phyloP scores from a whole-genome alignment of 2,113 vertebrate species.

The Edolisoma coerulescens region DNA sequence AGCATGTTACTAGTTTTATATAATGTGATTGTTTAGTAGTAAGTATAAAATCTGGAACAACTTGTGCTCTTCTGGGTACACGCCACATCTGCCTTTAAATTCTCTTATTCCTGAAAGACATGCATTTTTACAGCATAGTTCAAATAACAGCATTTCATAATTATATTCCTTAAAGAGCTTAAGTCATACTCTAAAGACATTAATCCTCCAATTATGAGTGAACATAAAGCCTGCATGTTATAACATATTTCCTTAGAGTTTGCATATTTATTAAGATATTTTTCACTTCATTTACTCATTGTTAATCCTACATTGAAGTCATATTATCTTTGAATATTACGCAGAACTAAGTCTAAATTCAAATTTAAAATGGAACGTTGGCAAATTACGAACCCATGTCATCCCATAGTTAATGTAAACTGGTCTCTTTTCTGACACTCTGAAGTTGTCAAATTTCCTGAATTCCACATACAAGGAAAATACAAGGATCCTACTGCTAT shows the following conservation, averaged over 20 bases:
- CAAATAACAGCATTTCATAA: constrained; percentile 30
- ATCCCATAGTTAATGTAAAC: constrained; percentile 5
- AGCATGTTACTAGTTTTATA: constrained; percentile 15
- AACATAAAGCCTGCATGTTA: constrained; percentile 15
- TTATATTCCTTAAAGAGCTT: constrained; percentile 35
- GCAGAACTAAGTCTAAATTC: constrained; percentile 11
- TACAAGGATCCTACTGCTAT: not conserved
- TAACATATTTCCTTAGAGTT: constrained; percentile 49
- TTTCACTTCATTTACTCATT: constrained; percentile 18
- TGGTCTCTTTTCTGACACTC: not conserved
- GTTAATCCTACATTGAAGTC: constrained; percentile 10
- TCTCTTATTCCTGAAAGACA: constrained; percentile 15
- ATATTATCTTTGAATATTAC: constrained; percentile 1
- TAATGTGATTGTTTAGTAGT: constrained; percentile 28
- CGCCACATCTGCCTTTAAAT: constrained; percentile 32
- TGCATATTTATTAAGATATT: constrained; percentile 2
- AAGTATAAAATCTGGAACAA: constrained; percentile 32
- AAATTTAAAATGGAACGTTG: constrained; percentile 43
- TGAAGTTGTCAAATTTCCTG: not conserved
- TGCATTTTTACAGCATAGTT: constrained; percentile 36
- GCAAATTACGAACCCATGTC: constrained; percentile 31
- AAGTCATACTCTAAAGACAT: constrained; percentile 44
- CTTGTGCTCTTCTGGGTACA: constrained; percentile 6
- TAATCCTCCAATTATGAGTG: constrained; percentile 44
- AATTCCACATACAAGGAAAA: not conserved